Percentiles rank a stretch among this genome's conserved stretches.
These are phyloP conservation scores for Melitaea cinxia DNA, from an alignment of 1,140 invertebrate species.

Conservation along the genomic window DNA sequence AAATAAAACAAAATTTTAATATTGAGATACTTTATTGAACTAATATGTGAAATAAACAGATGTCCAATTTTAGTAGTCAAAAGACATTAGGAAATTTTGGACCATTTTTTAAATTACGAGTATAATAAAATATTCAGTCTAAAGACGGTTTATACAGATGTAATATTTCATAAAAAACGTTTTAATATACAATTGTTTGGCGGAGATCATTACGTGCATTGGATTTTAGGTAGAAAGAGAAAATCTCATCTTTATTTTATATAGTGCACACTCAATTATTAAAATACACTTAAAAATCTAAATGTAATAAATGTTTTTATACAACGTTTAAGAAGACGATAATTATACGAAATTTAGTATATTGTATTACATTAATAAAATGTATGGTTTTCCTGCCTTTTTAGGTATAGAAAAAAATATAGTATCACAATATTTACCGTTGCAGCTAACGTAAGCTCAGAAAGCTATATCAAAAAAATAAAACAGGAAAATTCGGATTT, in stretches of 20 bases:
- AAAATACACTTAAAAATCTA: background rate
- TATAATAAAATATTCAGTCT: constrained; percentile 21
- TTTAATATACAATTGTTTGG: constrained; percentile 9
- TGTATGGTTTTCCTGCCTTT: background rate
- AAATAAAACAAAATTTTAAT: constrained; percentile 3
- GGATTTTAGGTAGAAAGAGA: background rate
- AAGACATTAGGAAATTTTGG: constrained; percentile 26
- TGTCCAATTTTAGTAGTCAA: constrained; percentile 23
- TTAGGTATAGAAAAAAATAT: background rate
- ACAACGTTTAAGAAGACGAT: too few species aligned
- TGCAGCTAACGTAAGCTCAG: background rate
- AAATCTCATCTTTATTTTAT: background rate
- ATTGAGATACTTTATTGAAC: constrained; percentile 13
- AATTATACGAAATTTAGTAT: too few species aligned
- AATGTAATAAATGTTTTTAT: constrained; percentile 6
- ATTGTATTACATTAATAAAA: background rate
- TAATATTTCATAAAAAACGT: constrained; percentile 7
- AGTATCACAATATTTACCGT: background rate
- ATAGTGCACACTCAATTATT: background rate
- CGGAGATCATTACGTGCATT: constrained; percentile 2
- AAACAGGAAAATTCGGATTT: constrained; percentile 2
- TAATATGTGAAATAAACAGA: constrained; percentile 8
- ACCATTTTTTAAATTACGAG: constrained; percentile 19
- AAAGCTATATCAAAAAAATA: constrained; percentile 1
- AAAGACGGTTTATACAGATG: constrained; percentile 16